Base-by-base conservation (phyloP, 2,888 invertebrate genomes). In the Sphaerophoria rueppellii region DNA sequence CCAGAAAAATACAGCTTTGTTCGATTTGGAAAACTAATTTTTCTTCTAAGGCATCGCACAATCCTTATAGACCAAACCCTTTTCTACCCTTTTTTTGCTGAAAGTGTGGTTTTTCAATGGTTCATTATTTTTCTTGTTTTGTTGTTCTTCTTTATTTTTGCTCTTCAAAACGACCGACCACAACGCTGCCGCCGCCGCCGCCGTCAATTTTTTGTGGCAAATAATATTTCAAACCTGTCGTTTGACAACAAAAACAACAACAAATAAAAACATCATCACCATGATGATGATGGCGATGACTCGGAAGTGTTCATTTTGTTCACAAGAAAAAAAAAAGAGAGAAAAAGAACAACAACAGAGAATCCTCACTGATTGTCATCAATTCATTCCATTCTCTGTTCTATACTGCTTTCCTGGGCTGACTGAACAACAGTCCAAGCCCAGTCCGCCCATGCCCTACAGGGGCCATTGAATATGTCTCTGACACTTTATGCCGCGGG, bases 211-310 rank as follows among this genome's bases (percentile, higher is more conserved):
- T 83, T 61, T 65, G 48, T 60, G 65, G 46, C 46, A 65, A 73
- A 71, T 67, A 83, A 83, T 83, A 83, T 83, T 75, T 83, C 82
- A 83, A 71, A 79, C 48, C 48, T 79, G 79, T 83, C 69, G 55
- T 52, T 57, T 24, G 11, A 46, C 16, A 48, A 54, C 7, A 35
- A 61, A 12, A 60, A 43, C 24, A 55, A 57, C 24, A 34, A 34
- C 5, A 61, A 61, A 37, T 24, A 40, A 24, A 37, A 50, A 52
- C 34, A 16, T 65, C 50, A 50, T 65, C 50, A 63, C 48, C 34
- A 37, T 11, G 1, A 7, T 55, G 2, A 35, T 40, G 52, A 67
- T 24, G 40, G 52, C 35, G 67, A 54, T 32, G 40, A 67, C 37
- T 54, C 40, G 37, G 40, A 67, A 67, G 67, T 54, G 54, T 67